Conservation (phyloP, 1,140 invertebrate genomes). For the Trichoplusia ni region DNA sequence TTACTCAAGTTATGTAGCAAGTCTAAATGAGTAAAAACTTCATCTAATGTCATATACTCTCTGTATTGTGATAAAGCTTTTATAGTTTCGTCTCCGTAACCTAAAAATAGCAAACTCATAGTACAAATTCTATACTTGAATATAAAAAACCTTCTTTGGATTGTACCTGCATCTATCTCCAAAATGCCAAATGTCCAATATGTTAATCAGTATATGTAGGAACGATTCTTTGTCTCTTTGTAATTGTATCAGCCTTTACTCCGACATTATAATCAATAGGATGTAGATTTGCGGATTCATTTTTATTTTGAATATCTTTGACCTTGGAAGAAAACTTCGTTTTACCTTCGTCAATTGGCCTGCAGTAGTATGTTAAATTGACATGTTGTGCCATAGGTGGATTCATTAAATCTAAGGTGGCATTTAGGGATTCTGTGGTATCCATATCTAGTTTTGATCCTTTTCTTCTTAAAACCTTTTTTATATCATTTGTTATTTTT, state of each 20-base stretch:
- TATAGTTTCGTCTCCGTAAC: constrained; percentile 52
- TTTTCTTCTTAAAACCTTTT: constrained; percentile 60
- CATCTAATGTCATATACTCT: constrained; percentile 59
- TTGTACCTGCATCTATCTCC: constrained; percentile 12
- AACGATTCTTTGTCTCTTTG: constrained; percentile 42
- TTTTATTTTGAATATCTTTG: constrained; percentile 37
- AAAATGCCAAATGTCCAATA: neutral
- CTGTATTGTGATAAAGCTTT: constrained; percentile 50
- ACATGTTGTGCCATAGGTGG: constrained; percentile 47
- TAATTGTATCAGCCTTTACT: neutral
- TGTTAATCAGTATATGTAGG: constrained; percentile 44
- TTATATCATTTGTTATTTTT: constrained; percentile 65
- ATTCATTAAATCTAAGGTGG: constrained; percentile 52
- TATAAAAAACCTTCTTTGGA: neutral
- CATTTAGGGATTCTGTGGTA: constrained; percentile 52
- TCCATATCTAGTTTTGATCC: constrained; percentile 46
- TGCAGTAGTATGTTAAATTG: constrained; percentile 50
- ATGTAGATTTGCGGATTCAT: constrained; percentile 31
- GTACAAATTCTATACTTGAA: constrained; percentile 15
- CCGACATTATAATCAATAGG: neutral
- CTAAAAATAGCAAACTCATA: constrained; percentile 43
- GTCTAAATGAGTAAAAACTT: constrained; percentile 62
- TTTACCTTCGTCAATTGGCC: constrained; percentile 66
- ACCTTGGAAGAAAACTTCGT: constrained; percentile 53
- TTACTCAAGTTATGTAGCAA: constrained; percentile 54